phyloP scores from a whole-genome alignment of 2,113 vertebrate genomes.

The Phrynocephalus versicolor region DNA sequence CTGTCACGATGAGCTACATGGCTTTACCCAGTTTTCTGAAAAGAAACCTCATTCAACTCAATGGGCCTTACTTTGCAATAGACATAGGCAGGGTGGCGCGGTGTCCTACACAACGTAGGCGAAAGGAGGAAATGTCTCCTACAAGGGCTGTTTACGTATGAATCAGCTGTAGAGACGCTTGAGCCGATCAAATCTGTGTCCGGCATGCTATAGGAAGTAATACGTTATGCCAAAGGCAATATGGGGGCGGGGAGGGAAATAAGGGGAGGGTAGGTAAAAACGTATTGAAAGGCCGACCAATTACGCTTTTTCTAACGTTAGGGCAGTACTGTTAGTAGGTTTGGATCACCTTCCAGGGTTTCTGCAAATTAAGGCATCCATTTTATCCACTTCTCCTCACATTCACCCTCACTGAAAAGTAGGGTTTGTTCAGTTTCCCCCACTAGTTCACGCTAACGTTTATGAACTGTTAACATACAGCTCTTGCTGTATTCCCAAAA shows the following conservation, averaged over 20 bases:
- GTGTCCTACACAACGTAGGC: not conserved
- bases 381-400: not conserved
- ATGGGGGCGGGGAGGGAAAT: not conserved
- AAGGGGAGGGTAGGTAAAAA: not conserved
- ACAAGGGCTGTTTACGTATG: not conserved
- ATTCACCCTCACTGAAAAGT: not conserved
- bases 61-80: not conserved
- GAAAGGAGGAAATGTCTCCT: not conserved
- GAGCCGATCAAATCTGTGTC: constrained; percentile 7
- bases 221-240: constrained; percentile 3
- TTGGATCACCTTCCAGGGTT: not conserved
- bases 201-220: constrained; percentile 12
- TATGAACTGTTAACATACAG: not conserved
- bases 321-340: not conserved
- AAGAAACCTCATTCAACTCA: not conserved
- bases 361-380: not conserved
- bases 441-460: no score
- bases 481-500: not conserved
- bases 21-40: not conserved
- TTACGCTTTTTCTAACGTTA: not conserved
- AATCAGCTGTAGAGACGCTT: constrained; percentile 10
- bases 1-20: not conserved
- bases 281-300: not conserved
- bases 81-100: not conserved
- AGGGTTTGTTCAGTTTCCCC: not conserved